These are phyloP conservation scores for Pecten maximus DNA, from an alignment of 2,888 invertebrate species.

Conservation along the genomic window DNA sequence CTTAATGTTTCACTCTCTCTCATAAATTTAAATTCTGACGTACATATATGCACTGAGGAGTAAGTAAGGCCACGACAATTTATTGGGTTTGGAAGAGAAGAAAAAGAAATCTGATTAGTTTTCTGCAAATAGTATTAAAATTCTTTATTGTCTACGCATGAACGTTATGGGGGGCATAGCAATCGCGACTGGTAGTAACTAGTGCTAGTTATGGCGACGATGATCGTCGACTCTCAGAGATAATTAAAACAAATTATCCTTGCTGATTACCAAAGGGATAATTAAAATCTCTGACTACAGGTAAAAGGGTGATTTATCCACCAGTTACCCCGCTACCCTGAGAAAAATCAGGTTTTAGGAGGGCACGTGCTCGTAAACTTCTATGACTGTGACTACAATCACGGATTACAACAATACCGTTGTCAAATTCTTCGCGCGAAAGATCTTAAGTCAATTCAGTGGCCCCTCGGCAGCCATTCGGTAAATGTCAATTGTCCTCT, in stretches of 20 bases:
- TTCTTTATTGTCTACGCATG: neutral
- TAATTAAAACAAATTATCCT: constrained; percentile 22
- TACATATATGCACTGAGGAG: neutral
- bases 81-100: neutral
- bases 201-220: neutral
- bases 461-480: neutral
- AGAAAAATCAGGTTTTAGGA: constrained; percentile 17
- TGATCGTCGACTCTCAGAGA: neutral
- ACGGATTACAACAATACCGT: neutral
- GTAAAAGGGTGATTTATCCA: neutral
- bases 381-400: neutral
- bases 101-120: constrained; percentile 4
- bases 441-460: constrained; percentile 21
- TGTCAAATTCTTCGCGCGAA: neutral
- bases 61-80: neutral
- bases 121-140: constrained; percentile 33
- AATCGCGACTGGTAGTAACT: neutral
- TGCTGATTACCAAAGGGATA: constrained; percentile 23
- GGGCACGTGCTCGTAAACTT: neutral
- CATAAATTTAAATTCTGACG: neutral
- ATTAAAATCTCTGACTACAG: constrained; percentile 16
- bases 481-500: constrained; percentile 4
- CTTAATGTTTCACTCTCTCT: neutral
- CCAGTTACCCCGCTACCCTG: neutral
- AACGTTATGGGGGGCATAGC: neutral